Evolutionary conservation across 2,888 invertebrate species (phyloP), one percentile per base, ranked within the genome.

Genomic region (Drosophila neonasuta): DNA sequence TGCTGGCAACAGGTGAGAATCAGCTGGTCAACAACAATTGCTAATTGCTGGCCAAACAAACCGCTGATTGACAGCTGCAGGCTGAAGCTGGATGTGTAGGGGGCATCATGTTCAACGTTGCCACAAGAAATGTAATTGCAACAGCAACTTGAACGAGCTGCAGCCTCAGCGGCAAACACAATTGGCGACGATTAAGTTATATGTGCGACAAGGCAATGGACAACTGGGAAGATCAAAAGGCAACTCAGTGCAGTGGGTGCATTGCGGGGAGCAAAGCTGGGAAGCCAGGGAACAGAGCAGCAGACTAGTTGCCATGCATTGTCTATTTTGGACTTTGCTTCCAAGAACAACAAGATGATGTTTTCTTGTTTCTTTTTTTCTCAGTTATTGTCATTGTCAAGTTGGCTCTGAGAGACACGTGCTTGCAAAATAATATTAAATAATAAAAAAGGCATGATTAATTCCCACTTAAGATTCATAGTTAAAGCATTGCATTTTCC

Each of bases 151-250:
- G 64, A 42, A 36, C 59, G 29, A 66, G 45, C 51, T 45, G 32
- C 56, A 60, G 29, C 50, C 64, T 46, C 72, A 58, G 48, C 59
- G 58, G 29, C 65, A 73, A 57, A 56, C 80, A 85, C 80, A 85
- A 85, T 83, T 85, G 86, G 63, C 69, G 56, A 50, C 79, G 86
- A 84, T 83, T 83, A 83, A 83, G 83, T 86, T 84, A 83, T 82
- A 82, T 77, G 54, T 70, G 80, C 67, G 61, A 64, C 70, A 74
- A 69, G 69, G 68, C 75, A 63, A 52, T 71, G 69, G 54, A 56
- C 76, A 73, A 44, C 50, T 44, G 32, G 36, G 29, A 45, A 55
- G 59, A 66, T 65, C 61, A 50, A 54, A 54, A 55, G 71, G 29
- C 45, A 48, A 41, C 24, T 24, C 1, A 24, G 1, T 24, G 24